A percentile compares a stretch with the other conserved stretches of the same genome.
These are phyloP conservation scores for Meteorus colon DNA, from an alignment of 2,888 invertebrate genomes.

Conservation along the genomic window DNA sequence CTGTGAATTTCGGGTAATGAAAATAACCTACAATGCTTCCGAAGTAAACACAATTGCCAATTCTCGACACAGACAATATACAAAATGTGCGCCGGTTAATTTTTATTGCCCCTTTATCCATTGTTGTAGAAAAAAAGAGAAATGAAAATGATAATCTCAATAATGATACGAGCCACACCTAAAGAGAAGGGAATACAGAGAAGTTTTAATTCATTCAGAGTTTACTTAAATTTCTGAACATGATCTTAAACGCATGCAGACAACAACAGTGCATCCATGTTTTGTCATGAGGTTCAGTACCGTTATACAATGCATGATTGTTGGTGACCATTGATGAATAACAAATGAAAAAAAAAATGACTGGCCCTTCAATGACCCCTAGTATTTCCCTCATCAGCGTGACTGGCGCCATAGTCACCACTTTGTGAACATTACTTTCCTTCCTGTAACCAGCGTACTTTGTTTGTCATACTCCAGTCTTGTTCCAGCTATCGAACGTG, in stretches of 20 bases:
- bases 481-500: slow-evolving; percentile 44
- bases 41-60: background rate
- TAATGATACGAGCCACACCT: slow-evolving; percentile 1
- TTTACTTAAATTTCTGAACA: slow-evolving; percentile 10
- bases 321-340: background rate
- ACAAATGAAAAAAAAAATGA: slow-evolving; percentile 18
- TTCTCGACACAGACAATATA: slow-evolving; percentile 1
- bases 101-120: slow-evolving; percentile 43
- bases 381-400: slow-evolving; percentile 23
- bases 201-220: slow-evolving; percentile 7
- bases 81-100: slow-evolving; percentile 41
- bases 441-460: slow-evolving; percentile 21
- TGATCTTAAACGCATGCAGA: slow-evolving; percentile 16
- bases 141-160: slow-evolving; percentile 8
- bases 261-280: background rate
- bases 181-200: slow-evolving; percentile 1
- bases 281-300: background rate
- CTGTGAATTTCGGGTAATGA: background rate
- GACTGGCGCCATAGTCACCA: slow-evolving; percentile 24
- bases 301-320: slow-evolving; percentile 13
- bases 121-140: background rate
- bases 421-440: slow-evolving; percentile 5
- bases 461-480: slow-evolving; percentile 44
- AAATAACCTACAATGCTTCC: background rate
- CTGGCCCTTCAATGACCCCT: slow-evolving; percentile 49